Evolutionary conservation across 2,888 invertebrate species (phyloP).

Genomic region (Clanis bilineata): DNA sequence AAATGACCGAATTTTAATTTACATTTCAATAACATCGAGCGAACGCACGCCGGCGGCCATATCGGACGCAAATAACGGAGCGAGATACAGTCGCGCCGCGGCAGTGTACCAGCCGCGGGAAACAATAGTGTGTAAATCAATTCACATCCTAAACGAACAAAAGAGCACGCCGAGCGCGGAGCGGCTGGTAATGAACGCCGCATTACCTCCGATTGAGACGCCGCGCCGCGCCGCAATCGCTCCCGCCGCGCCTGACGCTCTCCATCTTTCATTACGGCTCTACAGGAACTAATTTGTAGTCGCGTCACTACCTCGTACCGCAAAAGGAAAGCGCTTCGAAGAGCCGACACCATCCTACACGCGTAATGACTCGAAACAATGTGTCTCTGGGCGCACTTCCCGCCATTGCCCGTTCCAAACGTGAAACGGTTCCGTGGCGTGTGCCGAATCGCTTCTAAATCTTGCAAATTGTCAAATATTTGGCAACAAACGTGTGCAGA

Average conservation of each 20-base stretch:
- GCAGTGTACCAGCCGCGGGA: slow-evolving; percentile 35
- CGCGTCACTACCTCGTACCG: slow-evolving; percentile 45
- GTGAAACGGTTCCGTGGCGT: slow-evolving; percentile 35
- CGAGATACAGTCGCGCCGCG: slow-evolving; percentile 21
- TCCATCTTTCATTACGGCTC: slow-evolving; percentile 48
- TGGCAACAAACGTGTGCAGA: slow-evolving; percentile 44
- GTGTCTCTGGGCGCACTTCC: slow-evolving; percentile 39
- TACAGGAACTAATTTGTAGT: slow-evolving; percentile 67
- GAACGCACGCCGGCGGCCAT: slow-evolving; percentile 40
- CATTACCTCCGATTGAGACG: slow-evolving; percentile 18
- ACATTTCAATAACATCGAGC: slow-evolving; percentile 56
- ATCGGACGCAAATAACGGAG: slow-evolving; percentile 47
- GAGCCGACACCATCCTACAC: slow-evolving; percentile 50
- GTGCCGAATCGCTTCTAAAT: slow-evolving; percentile 43
- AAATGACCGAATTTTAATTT: slow-evolving; percentile 50
- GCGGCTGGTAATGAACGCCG: slow-evolving; percentile 48
- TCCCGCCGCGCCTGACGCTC: slow-evolving; percentile 54
- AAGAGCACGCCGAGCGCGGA: slow-evolving; percentile 46
- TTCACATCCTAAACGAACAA: slow-evolving; percentile 58
- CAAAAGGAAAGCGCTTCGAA: slow-evolving; percentile 54
- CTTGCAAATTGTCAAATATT: slow-evolving; percentile 40
- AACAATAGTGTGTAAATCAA: slow-evolving; percentile 74
- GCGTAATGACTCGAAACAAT: slow-evolving; percentile 59
- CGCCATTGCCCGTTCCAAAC: slow-evolving; percentile 38
- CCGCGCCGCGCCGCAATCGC: slow-evolving; percentile 28